Base-by-base conservation (phyloP, 2,888 invertebrate genomes). In the Spodoptera exigua region DNA sequence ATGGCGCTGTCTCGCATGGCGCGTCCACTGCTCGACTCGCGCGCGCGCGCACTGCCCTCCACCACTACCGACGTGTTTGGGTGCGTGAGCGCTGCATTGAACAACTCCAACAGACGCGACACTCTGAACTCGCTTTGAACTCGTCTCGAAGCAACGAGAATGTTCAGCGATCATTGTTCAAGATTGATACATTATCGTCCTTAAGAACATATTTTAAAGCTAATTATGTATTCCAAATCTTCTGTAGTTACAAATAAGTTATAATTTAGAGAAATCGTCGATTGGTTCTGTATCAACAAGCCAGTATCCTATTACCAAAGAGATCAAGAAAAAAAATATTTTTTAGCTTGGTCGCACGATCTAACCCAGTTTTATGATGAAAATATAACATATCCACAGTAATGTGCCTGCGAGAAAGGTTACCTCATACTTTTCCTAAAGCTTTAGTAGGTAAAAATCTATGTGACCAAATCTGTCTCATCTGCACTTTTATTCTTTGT, bases 11-110 rank as follows among this genome's bases (percentile, higher is more conserved):
- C 82, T 88, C 83, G 87, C 90, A 89, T 84, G 81, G 82, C 88
- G 82, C 88, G 89, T 82, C 86, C 87, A 85, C 70, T 78, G 82
- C 82, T 81, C 74, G 72, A 67, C 70, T 83, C 81, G 87, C 88
- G 84, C 81, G 75, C 70, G 76, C 64, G 63, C 70, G 79, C 76
- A 88, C 89, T 88, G 85, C 70, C 76, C 80, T 82, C 78, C 83
- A 84, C 83, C 82, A 85, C 89, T 46, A 89, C 91, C 88, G 90
- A 90, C 90, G 84, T 82, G 72, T 67, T 64, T 67, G 68, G 75
- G 65, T 76, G 83, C 81, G 83, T 71, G 75, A 57, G 78, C 74
- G 59, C 39, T 13, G 21, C 11, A 78, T 49, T 64, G 79, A 81
- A 13, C 60, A 70, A 40, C 11, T 13, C 11, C 1, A 3, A 18